phyloP scores from a whole-genome alignment of 2,113 vertebrate genomes.

The Hypocryptadius cinnamomeus region DNA sequence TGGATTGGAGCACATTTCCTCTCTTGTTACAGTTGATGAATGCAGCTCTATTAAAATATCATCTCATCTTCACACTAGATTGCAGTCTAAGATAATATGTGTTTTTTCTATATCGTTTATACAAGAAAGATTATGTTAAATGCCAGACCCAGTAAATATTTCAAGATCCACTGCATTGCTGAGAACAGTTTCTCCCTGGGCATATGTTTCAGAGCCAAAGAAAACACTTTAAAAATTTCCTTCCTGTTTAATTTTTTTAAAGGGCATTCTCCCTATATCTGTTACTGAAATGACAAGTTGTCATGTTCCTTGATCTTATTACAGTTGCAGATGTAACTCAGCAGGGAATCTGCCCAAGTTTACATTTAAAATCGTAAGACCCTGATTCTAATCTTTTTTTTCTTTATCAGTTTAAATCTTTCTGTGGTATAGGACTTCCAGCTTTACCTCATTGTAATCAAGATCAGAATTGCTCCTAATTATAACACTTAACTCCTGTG shows the following conservation, averaged over 20 bases:
- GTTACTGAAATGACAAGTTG: conserved; percentile 57
- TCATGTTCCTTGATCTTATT: conserved; percentile 61
- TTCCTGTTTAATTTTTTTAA: conserved; percentile 64
- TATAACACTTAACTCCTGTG: conserved; percentile 38
- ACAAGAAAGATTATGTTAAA: conserved; percentile 62
- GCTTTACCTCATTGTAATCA: conserved; percentile 55
- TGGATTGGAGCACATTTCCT: conserved; percentile 38
- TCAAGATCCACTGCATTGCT: conserved; percentile 56
- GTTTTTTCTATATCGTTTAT: conserved; percentile 55
- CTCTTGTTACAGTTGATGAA: conserved; percentile 44
- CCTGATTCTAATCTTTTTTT: not conserved
- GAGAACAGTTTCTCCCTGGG: conserved; percentile 48
- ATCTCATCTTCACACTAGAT: conserved; percentile 56
- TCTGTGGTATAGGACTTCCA: conserved; percentile 25
- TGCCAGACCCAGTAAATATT: conserved; percentile 63
- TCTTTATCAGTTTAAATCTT: conserved; percentile 17
- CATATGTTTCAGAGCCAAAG: conserved; percentile 57
- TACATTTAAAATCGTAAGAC: conserved; percentile 48
- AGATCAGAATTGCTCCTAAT: conserved; percentile 52
- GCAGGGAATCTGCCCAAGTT: conserved; percentile 51
- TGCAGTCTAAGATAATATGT: conserved; percentile 54
- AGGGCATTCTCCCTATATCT: conserved; percentile 58
- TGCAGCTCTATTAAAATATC: conserved; percentile 60
- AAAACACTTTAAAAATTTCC: conserved; percentile 53
- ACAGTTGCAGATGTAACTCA: conserved; percentile 62